These are phyloP conservation scores for Notamacropus eugenii DNA, from an alignment of 2,797 vertebrate species.

Conservation along the genomic window DNA sequence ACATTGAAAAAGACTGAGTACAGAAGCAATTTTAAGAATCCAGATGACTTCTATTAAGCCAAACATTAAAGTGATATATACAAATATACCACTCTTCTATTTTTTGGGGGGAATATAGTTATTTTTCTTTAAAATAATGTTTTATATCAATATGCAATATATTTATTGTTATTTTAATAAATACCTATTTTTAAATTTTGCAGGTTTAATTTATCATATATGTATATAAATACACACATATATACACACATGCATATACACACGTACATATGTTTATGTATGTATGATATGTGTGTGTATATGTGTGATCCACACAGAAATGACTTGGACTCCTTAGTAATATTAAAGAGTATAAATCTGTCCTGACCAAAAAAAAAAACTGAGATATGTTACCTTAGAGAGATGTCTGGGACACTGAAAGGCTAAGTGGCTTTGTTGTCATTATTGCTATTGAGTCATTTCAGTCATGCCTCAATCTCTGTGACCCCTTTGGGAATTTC, in stretches of 20 bases:
- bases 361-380: not conserved
- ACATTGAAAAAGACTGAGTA: not conserved
- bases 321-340: not conserved
- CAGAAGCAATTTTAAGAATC: not conserved
- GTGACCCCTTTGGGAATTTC: not conserved
- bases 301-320: not conserved
- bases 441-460: not conserved
- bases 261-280: rapidly evolving
- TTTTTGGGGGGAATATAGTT: no score
- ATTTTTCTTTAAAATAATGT: no score
- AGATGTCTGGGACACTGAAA: not conserved
- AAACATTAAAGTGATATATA: not conserved
- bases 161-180: no score
- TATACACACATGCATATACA: not conserved
- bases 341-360: not conserved
- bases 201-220: no score
- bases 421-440: not conserved
- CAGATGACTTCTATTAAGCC: not conserved
- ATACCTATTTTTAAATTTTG: no score
- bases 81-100: not conserved
- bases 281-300: no score
- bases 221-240: no score
- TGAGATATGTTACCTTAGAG: not conserved
- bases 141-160: no score
- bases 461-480: not conserved